phyloP scores from a whole-genome alignment of 2,888 invertebrate species.

The Lycophotia porphyrea region DNA sequence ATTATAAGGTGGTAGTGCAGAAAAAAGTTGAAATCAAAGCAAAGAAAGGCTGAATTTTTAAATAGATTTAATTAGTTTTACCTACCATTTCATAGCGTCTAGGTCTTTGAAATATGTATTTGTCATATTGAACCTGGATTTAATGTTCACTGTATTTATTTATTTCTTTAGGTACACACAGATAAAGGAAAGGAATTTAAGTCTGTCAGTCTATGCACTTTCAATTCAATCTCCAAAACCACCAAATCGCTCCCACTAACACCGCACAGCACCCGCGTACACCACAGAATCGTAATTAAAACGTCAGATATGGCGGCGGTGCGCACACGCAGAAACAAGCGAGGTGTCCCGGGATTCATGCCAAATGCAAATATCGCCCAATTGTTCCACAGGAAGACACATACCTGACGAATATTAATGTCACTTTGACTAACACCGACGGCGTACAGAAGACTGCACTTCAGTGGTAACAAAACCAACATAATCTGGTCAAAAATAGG shows the following conservation, averaged over 20 bases:
- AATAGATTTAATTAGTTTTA: not conserved
- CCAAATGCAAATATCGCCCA: conserved; percentile 78
- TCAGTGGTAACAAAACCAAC: not conserved
- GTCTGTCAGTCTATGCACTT: not conserved
- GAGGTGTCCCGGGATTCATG: conserved; percentile 72
- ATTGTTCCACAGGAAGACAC: conserved; percentile 71
- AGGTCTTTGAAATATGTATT: not conserved
- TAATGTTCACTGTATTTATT: too few relatives aligned
- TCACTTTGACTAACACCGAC: conserved; percentile 42
- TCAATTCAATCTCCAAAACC: not conserved
- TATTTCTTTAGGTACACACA: too few relatives aligned
- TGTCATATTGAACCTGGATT: not conserved
- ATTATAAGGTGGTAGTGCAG: not conserved
- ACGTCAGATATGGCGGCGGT: conserved; percentile 84
- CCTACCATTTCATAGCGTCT: not conserved
- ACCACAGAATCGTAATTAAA: conserved; percentile 86
- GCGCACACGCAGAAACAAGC: conserved; percentile 67
- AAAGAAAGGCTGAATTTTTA: not conserved
- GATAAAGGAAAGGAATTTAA: not conserved
- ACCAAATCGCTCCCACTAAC: conserved; percentile 52
- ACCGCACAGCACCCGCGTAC: conserved; percentile 69
- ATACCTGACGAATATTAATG: conserved; percentile 68
- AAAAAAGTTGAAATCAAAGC: not conserved
- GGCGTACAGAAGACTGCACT: conserved; percentile 1
- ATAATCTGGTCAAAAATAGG: not conserved